Conservation (phyloP, 2,888 invertebrate genomes). For the Rhodophaea formosa region DNA sequence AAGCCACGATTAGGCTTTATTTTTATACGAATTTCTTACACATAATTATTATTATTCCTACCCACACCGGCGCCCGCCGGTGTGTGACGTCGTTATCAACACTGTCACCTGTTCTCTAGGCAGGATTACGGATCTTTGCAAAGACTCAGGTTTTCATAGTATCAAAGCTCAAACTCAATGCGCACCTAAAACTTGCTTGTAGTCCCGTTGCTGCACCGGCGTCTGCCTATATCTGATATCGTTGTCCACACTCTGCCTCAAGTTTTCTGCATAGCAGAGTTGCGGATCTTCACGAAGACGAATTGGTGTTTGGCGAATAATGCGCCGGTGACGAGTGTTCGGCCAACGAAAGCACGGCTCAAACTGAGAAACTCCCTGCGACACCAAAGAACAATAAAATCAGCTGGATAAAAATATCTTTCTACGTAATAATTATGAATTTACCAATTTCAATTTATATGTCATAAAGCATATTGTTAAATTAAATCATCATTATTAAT, state of each 20-base stretch:
- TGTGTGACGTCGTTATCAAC: too few relatives aligned
- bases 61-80: too few relatives aligned
- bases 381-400: background rate
- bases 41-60: too few relatives aligned
- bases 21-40: too few relatives aligned
- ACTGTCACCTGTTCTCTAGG: too few relatives aligned
- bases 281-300: slow-evolving; percentile 84
- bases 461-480: background rate
- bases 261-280: slow-evolving; percentile 82
- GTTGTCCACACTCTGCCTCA: slow-evolving; percentile 85
- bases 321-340: slow-evolving; percentile 49
- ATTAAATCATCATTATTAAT: background rate
- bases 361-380: slow-evolving; percentile 55
- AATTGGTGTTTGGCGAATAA: slow-evolving; percentile 79
- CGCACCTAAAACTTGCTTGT: slow-evolving; percentile 83
- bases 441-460: background rate
- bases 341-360: slow-evolving; percentile 56
- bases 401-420: too few relatives aligned
- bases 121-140: too few relatives aligned
- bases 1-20: too few relatives aligned
- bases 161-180: too few relatives aligned
- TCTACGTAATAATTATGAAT: background rate
- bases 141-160: too few relatives aligned
- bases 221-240: slow-evolving; percentile 84
- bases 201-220: slow-evolving; percentile 76